These are phyloP conservation scores for Ptyas mucosa DNA, from an alignment of 2,113 vertebrate species.

Conservation along the genomic window DNA sequence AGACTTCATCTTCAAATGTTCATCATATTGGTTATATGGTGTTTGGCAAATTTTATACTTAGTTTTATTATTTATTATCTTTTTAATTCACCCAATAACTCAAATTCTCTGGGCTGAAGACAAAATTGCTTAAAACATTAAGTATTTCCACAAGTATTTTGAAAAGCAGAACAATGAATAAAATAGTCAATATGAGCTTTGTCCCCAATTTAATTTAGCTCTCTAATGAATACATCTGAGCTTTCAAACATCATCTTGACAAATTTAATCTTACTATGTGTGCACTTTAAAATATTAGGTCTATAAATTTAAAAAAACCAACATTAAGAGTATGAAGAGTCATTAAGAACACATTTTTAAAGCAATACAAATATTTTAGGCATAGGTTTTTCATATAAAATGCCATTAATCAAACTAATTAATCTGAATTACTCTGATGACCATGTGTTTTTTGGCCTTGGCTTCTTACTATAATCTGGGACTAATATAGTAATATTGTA, in stretches of 20 bases:
- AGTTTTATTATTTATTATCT: neutral
- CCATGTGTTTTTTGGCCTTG: neutral
- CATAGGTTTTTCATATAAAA: neutral
- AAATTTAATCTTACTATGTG: neutral
- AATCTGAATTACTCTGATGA: conserved; percentile 13
- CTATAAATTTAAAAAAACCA: neutral
- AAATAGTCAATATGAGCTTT: neutral
- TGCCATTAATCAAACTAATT: neutral
- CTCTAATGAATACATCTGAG: neutral
- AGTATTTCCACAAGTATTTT: neutral
- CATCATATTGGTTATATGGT: neutral
- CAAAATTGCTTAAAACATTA: neutral
- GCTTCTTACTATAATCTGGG: neutral
- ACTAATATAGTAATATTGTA: neutral
- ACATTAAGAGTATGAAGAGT: neutral
- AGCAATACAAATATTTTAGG: conserved; percentile 1
- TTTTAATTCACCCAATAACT: neutral
- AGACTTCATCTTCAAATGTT: neutral
- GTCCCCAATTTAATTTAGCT: neutral
- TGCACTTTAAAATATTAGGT: neutral
- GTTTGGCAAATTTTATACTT: neutral
- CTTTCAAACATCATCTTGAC: neutral
- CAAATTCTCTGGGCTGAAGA: neutral
- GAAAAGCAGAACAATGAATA: neutral
- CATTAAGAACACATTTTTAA: conserved; percentile 1